Evolutionary conservation across 2,797 vertebrate species (phyloP), one percentile per base, ranked within the genome.

Genomic region (Xiphophorus birchmanni): DNA sequence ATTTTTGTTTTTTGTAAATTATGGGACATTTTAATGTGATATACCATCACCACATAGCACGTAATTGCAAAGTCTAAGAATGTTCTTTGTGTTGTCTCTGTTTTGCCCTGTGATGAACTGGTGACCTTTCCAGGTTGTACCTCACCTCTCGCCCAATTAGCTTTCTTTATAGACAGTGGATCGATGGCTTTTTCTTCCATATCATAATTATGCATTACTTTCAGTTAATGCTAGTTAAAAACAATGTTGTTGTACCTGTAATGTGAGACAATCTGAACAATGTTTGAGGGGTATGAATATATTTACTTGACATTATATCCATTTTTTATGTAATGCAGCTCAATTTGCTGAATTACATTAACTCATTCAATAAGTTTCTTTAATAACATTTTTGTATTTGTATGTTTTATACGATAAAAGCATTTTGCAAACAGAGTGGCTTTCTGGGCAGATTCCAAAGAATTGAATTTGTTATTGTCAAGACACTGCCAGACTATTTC

Each of bases 401-500:
- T 72, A 2, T 72, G 40, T 45, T 44, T 71, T 13, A 15, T n/a
- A 1, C 3, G 5, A 26, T 40, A 37, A 71, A 18, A 47, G n/a
- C 10, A 50, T 79, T 47, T 40, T 65, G 29, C 13, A 69, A 54
- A 32, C 3, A 11, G 11, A 72, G 48, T 71, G 26, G 2, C 56
- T 29, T 60, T 83, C 12, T 42, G 42, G 50, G 13, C 2, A 79
- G 78, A 82, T 80, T 40, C 3, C 42, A 77, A n/a, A 17, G n/a
- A 47, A 29, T 76, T 60, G 45, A 2, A 77, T 74, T 29, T 1
- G 29, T 32, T 78, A 37, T 77, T 82, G 78, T 78, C 40, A 45
- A 29, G 40, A 72, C 7, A 76, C 9, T 10, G 60, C 69, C 74
- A 76, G 45, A 8, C 76, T 37, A 63, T 23, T 67, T 80, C 35